A percentile compares a stretch with the other conserved stretches of the same genome.
Conservation (phyloP, 2,888 invertebrate genomes). For the Neocrepidodera transversa region DNA sequence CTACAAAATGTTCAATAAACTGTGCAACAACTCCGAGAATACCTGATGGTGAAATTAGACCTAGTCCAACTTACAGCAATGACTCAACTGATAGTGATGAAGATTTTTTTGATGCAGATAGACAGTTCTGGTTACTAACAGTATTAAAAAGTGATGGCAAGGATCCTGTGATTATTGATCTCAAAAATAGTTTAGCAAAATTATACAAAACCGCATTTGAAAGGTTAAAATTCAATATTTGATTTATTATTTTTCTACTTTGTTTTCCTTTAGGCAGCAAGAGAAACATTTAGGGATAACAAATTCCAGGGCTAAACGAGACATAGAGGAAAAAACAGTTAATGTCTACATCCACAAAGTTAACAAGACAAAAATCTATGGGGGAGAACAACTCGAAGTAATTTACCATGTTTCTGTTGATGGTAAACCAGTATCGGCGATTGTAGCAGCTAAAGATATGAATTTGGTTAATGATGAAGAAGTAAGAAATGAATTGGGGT, state of each 20-base stretch:
- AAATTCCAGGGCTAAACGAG: slow-evolving; percentile 49
- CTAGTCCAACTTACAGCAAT: slow-evolving; percentile 55
- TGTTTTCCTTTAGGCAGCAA: slow-evolving; percentile 70
- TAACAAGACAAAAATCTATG: slow-evolving; percentile 62
- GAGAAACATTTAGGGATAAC: slow-evolving; percentile 78
- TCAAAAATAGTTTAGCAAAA: slow-evolving; percentile 77
- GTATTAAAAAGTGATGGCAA: slow-evolving; percentile 68
- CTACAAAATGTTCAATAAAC: slow-evolving; percentile 64
- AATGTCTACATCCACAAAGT: slow-evolving; percentile 74
- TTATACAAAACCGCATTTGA: slow-evolving; percentile 83
- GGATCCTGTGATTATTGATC: slow-evolving; percentile 64
- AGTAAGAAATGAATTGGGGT: slow-evolving; percentile 76
- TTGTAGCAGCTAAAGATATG: slow-evolving; percentile 85
- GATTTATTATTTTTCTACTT: background rate
- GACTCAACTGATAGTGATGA: slow-evolving; percentile 41
- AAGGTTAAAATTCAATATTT: slow-evolving; percentile 61
- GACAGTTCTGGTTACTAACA: slow-evolving; percentile 83
- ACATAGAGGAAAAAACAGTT: slow-evolving; percentile 61
- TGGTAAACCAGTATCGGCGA: slow-evolving; percentile 80
- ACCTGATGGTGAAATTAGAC: slow-evolving; percentile 62
- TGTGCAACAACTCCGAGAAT: slow-evolving; percentile 55
- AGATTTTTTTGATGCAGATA: slow-evolving; percentile 62
- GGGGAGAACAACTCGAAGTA: slow-evolving; percentile 65
- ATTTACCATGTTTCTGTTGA: slow-evolving; percentile 83
- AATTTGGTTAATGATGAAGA: slow-evolving; percentile 79